Conservation (phyloP, 2,113 vertebrate genomes). For the Colius striatus region DNA sequence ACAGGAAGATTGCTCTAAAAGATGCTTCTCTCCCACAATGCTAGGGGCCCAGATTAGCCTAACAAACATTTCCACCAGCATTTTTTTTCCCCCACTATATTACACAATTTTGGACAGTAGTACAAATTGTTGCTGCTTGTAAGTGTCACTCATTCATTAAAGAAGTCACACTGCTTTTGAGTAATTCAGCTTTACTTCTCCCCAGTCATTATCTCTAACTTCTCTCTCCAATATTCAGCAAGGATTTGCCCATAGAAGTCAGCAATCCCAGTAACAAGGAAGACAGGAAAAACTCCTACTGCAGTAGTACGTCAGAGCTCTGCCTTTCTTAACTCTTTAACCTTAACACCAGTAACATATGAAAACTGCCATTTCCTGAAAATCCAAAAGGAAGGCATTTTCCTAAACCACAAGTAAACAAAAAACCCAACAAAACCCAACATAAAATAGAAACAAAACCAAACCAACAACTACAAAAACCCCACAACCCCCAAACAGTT, state of each 20-base stretch:
- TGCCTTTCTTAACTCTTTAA: background rate
- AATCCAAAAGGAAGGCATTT: background rate
- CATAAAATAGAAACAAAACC: background rate
- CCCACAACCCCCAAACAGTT: background rate
- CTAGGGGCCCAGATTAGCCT: background rate
- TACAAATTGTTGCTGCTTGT: background rate
- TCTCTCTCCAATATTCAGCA: background rate
- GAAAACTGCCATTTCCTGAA: background rate
- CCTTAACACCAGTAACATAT: background rate
- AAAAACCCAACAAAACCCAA: background rate
- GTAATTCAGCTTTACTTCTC: background rate
- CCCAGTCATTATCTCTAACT: background rate
- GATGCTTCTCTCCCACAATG: background rate
- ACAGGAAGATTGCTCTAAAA: background rate
- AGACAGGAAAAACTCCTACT: background rate
- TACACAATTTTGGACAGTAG: background rate
- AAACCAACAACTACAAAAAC: background rate
- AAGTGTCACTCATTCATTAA: background rate
- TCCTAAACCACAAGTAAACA: background rate
- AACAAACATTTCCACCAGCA: background rate
- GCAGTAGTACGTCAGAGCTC: background rate
- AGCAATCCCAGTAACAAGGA: background rate
- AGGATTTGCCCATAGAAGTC: background rate
- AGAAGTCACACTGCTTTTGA: background rate
- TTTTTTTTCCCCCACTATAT: background rate